Base-by-base conservation (phyloP, 2,113 vertebrate genomes). In the Sinocyclocheilus anshuiensis region DNA sequence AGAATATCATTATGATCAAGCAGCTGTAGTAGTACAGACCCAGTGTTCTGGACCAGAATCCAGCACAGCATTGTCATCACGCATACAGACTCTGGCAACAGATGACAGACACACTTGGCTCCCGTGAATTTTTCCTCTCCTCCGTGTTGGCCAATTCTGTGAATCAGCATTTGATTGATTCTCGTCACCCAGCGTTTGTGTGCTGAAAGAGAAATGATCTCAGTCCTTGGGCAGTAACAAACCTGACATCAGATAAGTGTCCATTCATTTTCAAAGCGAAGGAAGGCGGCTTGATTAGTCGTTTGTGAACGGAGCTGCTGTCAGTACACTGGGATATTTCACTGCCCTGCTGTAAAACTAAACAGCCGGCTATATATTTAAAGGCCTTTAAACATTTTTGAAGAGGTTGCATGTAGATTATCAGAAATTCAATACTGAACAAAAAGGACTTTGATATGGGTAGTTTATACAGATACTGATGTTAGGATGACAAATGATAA, bases 1-100 rank as follows among this genome's bases (percentile, higher is more conserved):
- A 87, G 88, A 89, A 89, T 85, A 86, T 80, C 83, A 89, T 87
- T 89, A 87, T 87, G 86, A 89, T 87, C 83, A 85, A 84, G 71
- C 86, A 89, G 71, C 84, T 84, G 82, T 75, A 86, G 75, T 83
- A 45, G 77, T 20, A 74, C 63, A 84, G 80, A 15, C 22, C 16
- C 15, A 69, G 82, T 55, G 48, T 69, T 83, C 48, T 81, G 55
- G 45, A 74, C 53, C 36, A 53, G 55, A 59, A 84, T 84, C 84
- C 74, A 63, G 71, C 36, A 36, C 61, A 80, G 61, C 13, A 26
- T 63, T 72, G 50, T 80, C 67, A 86, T 55, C 26, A 55, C 50
- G 22, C 69, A 74, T 67, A 39, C 71, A 53, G 71, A 85, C 57
- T 74, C 65, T 48, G 67, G 78, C 78, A 86, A 74, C 24, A 74